Conservation (phyloP, 1,140 invertebrate genomes). For the Orchestia grillus region DNA sequence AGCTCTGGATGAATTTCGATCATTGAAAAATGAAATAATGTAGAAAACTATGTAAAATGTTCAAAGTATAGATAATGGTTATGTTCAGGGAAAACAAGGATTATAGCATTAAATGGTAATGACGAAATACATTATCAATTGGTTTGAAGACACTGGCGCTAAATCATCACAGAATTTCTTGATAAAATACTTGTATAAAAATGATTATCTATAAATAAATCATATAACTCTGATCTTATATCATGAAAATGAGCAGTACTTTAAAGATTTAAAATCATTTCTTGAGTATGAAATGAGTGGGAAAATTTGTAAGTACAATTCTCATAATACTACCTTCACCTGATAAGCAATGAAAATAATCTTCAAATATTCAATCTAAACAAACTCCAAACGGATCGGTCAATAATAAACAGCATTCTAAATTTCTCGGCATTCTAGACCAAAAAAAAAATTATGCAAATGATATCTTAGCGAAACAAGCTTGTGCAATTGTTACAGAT, state of each 20-base stretch:
- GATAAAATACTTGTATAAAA: no score
- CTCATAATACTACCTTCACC: neutral
- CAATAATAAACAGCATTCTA: neutral
- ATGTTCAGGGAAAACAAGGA: neutral
- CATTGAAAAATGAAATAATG: no score
- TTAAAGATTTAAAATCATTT: neutral
- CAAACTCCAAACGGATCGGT: neutral
- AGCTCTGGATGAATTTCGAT: no score
- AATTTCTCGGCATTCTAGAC: neutral
- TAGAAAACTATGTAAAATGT: no score
- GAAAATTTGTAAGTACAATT: neutral
- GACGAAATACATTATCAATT: no score
- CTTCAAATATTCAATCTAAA: slow-evolving; percentile 24
- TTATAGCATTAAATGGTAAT: neutral
- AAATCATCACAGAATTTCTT: no score
- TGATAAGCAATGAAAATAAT: neutral
- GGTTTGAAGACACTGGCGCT: no score
- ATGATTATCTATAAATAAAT: no score
- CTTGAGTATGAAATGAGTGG: no score
- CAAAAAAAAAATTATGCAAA: neutral
- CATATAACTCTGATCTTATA: neutral
- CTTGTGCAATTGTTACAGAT: neutral
- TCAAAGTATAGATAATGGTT: neutral
- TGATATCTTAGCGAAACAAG: slow-evolving; percentile 32
- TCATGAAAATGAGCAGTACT: neutral